Evolutionary conservation across 2,113 vertebrate genomes (phyloP).

Genomic region (Chitala chitala): DNA sequence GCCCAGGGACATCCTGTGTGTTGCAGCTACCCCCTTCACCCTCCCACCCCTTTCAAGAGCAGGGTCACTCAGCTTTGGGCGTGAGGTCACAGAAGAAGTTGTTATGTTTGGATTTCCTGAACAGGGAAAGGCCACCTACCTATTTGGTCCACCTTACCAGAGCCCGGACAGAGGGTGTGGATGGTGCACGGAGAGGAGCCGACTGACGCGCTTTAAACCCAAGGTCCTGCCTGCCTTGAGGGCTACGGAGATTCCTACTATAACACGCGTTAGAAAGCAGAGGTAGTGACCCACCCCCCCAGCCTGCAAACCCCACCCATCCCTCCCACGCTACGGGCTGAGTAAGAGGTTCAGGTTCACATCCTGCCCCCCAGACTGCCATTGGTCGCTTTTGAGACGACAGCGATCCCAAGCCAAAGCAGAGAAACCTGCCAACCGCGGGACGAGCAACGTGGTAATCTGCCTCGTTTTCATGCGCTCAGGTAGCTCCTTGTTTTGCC

Average conservation of each 20-base stretch:
- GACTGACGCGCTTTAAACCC: constrained; percentile 39
- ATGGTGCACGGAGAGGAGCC: constrained; percentile 28
- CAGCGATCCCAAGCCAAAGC: constrained; percentile 46
- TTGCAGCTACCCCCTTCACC: background rate
- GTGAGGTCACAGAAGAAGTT: constrained; percentile 20
- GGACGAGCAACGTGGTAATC: constrained; percentile 51
- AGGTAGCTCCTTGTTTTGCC: constrained; percentile 54
- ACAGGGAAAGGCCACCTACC: constrained; percentile 64
- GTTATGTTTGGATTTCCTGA: constrained; percentile 42
- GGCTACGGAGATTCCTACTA: constrained; percentile 56
- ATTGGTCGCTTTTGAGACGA: constrained; percentile 60
- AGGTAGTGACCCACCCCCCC: constrained; percentile 45
- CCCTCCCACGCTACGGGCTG: constrained; percentile 42
- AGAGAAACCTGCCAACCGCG: constrained; percentile 52
- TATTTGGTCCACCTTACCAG: constrained; percentile 63
- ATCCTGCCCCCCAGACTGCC: constrained; percentile 56
- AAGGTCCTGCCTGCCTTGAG: constrained; percentile 44
- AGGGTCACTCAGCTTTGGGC: constrained; percentile 27
- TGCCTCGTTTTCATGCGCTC: constrained; percentile 45
- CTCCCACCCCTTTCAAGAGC: background rate
- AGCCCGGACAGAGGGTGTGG: constrained; percentile 49
- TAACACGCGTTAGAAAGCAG: constrained; percentile 64
- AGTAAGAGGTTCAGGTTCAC: constrained; percentile 59
- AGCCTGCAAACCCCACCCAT: constrained; percentile 15
- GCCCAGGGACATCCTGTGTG: background rate